Percentiles rank a stretch among this genome's conserved stretches.
Evolutionary conservation across 2,797 vertebrate species (phyloP).

Genomic region (Fistularia tabacaria): DNA sequence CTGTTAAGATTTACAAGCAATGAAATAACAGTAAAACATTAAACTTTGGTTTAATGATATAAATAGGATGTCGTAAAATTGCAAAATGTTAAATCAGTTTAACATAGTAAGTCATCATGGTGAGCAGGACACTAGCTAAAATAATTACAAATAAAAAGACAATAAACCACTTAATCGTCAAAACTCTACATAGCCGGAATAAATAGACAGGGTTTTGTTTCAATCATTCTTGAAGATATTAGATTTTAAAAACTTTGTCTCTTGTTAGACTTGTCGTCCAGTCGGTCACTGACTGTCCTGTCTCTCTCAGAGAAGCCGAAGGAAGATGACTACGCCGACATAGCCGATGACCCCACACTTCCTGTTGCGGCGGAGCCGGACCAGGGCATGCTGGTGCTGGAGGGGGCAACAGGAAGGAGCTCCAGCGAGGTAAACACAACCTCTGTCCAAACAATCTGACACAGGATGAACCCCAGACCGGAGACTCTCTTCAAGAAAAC

Average conservation of each 20-base stretch:
- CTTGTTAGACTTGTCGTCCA: constrained; percentile 4
- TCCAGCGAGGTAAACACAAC: constrained; percentile 67
- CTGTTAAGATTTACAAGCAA: too few species aligned
- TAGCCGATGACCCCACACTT: constrained; percentile 69
- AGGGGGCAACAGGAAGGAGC: constrained; percentile 73
- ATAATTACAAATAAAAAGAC: too few species aligned
- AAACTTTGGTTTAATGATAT: too few species aligned
- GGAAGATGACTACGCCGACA: constrained; percentile 79
- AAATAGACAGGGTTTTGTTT: not conserved
- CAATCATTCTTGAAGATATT: not conserved
- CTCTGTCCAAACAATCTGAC: constrained; percentile 53
- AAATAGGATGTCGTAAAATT: too few species aligned
- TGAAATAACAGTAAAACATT: too few species aligned
- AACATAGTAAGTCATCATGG: too few species aligned
- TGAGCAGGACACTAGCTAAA: too few species aligned
- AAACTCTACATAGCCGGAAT: too few species aligned
- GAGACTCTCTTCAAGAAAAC: constrained; percentile 55
- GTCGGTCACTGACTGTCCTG: too few species aligned
- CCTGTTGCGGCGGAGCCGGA: constrained; percentile 75
- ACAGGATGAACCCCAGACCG: constrained; percentile 73
- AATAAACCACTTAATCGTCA: too few species aligned
- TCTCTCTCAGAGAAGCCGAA: constrained; percentile 66
- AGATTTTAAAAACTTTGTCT: not conserved
- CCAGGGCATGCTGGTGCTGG: constrained; percentile 48
- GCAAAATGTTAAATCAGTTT: too few species aligned